Percentiles rank a stretch among this genome's conserved stretches.
Evolutionary conservation across 1,140 invertebrate species (phyloP).

Genomic region (Polyergus mexicanus): DNA sequence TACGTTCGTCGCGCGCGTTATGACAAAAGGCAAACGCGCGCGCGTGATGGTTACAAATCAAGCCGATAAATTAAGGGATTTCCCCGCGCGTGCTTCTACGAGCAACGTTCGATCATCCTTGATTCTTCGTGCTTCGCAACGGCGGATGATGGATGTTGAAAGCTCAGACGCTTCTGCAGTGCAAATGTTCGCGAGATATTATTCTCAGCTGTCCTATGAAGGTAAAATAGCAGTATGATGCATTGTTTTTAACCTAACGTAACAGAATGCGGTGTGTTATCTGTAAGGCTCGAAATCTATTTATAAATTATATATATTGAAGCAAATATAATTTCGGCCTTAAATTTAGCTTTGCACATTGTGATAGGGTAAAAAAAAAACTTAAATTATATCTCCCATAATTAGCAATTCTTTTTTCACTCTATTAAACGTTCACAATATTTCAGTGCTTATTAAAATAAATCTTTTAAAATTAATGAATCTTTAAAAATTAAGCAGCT

Average conservation of each 20-base stretch:
- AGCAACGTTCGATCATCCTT: constrained; percentile 60
- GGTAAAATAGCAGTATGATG: constrained; percentile 39
- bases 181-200: constrained; percentile 37
- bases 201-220: constrained; percentile 14
- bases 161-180: constrained; percentile 8
- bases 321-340: constrained; percentile 2
- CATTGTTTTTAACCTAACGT: neutral
- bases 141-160: constrained; percentile 52
- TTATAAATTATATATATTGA: too few species aligned
- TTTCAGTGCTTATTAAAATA: neutral
- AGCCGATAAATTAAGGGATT: constrained; percentile 62
- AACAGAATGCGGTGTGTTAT: neutral
- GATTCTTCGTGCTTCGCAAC: constrained; percentile 34
- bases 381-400: neutral
- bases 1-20: constrained; percentile 22
- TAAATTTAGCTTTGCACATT: constrained; percentile 14
- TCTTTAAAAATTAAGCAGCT: neutral
- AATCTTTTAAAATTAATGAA: neutral
- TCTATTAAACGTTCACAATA: neutral
- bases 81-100: constrained; percentile 22
- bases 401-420: neutral
- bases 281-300: neutral
- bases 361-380: neutral
- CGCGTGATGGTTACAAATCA: constrained; percentile 56
- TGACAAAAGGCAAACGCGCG: neutral